Conservation (phyloP, 2,888 invertebrate species). For the Metellina segmentata region DNA sequence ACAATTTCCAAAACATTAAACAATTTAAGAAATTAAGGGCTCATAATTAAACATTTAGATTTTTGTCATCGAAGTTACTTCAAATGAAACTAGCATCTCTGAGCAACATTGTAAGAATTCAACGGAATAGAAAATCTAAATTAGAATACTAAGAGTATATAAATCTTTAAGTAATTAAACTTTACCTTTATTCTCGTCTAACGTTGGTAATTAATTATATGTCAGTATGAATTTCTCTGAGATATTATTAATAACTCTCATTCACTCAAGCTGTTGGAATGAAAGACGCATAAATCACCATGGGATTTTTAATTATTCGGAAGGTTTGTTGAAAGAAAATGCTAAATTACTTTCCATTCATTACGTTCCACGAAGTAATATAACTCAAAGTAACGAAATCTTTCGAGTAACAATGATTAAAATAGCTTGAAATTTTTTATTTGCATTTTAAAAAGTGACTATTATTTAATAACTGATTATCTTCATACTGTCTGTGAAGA, state of each 20-base stretch:
- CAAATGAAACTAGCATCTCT: too few relatives aligned
- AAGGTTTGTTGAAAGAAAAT: neutral
- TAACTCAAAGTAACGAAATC: neutral
- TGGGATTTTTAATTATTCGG: neutral
- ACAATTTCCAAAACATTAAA: too few relatives aligned
- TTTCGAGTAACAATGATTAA: too few relatives aligned
- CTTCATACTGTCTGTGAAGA: too few relatives aligned
- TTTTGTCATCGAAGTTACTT: too few relatives aligned
- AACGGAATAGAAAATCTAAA: neutral
- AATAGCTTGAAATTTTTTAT: neutral
- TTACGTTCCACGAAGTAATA: neutral
- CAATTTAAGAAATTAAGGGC: too few relatives aligned
- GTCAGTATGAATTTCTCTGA: neutral
- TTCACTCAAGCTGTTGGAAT: constrained; percentile 1
- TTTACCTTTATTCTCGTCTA: neutral
- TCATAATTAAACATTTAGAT: too few relatives aligned
- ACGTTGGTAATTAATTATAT: neutral
- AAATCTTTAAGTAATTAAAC: neutral
- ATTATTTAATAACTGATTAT: neutral
- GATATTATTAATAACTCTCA: neutral
- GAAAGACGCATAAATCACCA: neutral
- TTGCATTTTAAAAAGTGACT: neutral
- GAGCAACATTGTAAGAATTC: too few relatives aligned
- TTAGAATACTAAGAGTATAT: neutral
- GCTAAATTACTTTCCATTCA: neutral